Base-by-base conservation (phyloP, 2,888 invertebrate genomes). In the Mesorhabditis sp. region DNA sequence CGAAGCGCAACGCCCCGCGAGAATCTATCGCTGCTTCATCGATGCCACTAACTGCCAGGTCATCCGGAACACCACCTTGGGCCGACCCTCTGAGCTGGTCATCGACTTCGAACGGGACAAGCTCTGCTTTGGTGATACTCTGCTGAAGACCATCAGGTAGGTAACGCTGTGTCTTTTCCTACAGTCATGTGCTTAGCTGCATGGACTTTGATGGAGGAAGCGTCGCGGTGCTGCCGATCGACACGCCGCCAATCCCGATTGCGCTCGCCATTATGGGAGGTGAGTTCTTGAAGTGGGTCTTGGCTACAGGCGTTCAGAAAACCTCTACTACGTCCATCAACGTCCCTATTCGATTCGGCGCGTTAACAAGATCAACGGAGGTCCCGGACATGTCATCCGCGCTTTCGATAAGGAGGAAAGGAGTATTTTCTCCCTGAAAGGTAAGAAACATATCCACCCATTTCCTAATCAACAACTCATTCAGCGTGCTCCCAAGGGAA, bases 271-370 rank as follows among this genome's bases (percentile, higher is more conserved):
- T 84, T 41, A 76, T 84, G 74, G 82, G 81, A 45, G 78, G 76
- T 76, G 62, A 44, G n/a, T 62, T n/a, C 41, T 7, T 2, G 10
- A 2, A 28, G n/a, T 50, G 7, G 58, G 58, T 2, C 58, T 50
- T 50, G 2, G 58, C 58, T 2, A 13, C 10, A n/a, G n/a, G 1
- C 2, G 2, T n/a, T 28, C 81, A 88, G 92, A 94, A 43, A 93
- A 92, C 89, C 92, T 97, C 90, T 98, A 95, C 87, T 94, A 95
- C 65, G 95, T 96, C 0, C 96, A 98, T 86, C 97, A 97, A 94
- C 89, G 96, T 66, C 87, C 95, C 65, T 95, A 96, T 86, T 94
- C 95, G 0, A 95, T 97, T 68, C 91, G 95, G 10, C 90, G 93
- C 42, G 88, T 96, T 75, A 77, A 77, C 71, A 96, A 96, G 86